Evolutionary conservation across 2,888 invertebrate species (phyloP), one percentile per base, ranked within the genome.

Genomic region (Smittia sp.): DNA sequence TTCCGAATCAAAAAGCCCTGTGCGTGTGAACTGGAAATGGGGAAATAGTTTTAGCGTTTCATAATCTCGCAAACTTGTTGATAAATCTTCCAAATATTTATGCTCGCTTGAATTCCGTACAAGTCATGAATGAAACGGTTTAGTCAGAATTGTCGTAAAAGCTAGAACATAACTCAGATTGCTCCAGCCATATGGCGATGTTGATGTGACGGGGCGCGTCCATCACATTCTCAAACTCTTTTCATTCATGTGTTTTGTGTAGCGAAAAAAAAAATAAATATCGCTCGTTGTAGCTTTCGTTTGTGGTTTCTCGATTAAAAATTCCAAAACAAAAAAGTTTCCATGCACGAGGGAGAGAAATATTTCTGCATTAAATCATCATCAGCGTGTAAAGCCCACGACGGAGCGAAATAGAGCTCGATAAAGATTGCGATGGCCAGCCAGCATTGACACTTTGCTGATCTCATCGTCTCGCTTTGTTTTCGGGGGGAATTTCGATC

Each of bases 1-100:
- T 46, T 46, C 46, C 46, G 46, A 46, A 46, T n/a, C 2, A 32
- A 32, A 32, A 9, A 32, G 9, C 4, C 9, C 9, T 32, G 32
- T 32, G 32, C 32, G 32, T 32, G 32, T 32, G 32, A 32, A 32
- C 4, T 32, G 3, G 32, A 32, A 32, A 32, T 9, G 32, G 15
- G 46, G 46, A 46, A 46, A 46, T 46, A 46, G 46, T 46, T 46
- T 46, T 11, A 46, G 11, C 46, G n/a, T 46, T 46, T 46, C 46
- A 46, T 46, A 46, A 46, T n/a, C 46, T 46, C n/a, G 11, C 11
- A 3, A 46, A 46, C 46, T 46, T 46, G 46, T 46, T 46, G 46
- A 46, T 46, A 15, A 46, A n/a, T 46, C 46, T 15, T n/a, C 11
- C n/a, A 15, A 15, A n/a, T 15, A n/a, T 15, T 15, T n/a, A 11